These are phyloP conservation scores for Naja naja DNA, from an alignment of 2,113 vertebrate species.

Conservation along the genomic window DNA sequence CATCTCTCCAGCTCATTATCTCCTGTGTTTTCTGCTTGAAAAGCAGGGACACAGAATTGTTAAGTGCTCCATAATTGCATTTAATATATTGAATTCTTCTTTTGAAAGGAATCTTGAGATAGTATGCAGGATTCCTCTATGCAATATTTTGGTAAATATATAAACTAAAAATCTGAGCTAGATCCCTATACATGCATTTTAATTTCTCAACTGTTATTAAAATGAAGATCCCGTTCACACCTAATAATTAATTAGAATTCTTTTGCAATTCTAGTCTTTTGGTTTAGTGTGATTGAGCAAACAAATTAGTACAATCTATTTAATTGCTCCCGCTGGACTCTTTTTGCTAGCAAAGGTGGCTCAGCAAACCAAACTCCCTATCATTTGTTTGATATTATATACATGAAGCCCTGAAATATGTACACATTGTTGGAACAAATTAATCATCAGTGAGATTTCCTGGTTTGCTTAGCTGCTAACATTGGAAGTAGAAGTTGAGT, in stretches of 20 bases:
- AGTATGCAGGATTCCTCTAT: not conserved
- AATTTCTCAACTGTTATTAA: not conserved
- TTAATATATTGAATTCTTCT: constrained; percentile 38
- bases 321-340: not conserved
- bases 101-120: not conserved
- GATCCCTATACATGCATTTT: not conserved
- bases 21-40: constrained; percentile 28
- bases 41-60: constrained; percentile 16
- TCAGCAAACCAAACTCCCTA: not conserved
- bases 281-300: not conserved
- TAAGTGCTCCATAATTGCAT: constrained; percentile 21
- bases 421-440: not conserved
- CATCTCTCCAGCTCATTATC: not conserved
- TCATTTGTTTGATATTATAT: not conserved
- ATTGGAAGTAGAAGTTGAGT: not conserved
- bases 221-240: not conserved
- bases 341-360: not conserved
- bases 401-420: not conserved
- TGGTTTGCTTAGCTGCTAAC: not conserved
- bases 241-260: not conserved
- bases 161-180: constrained; percentile 7
- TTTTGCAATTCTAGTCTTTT: not conserved
- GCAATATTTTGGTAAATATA: not conserved
- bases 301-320: not conserved
- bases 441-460: not conserved